These are phyloP conservation scores for Onychostoma macrolepis DNA, from an alignment of 2,113 vertebrate genomes.

Conservation along the genomic window DNA sequence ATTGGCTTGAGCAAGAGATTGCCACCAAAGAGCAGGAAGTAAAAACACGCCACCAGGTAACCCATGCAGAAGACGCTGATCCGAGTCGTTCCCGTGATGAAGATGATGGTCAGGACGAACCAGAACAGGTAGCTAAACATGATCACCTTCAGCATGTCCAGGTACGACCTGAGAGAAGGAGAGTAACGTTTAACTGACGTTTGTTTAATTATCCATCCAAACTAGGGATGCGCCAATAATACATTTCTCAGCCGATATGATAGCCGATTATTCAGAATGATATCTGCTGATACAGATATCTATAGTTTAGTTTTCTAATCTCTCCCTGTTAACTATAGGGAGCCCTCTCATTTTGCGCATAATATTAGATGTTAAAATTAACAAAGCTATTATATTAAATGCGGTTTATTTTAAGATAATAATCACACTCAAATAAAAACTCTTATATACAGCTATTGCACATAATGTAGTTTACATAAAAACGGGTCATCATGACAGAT, in stretches of 20 bases:
- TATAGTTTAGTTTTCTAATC: background rate
- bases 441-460: no score
- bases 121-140: constrained; percentile 99
- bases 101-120: constrained; percentile 98
- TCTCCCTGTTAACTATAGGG: background rate
- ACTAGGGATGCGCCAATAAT: background rate
- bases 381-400: no score
- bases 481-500: no score
- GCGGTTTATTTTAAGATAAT: no score
- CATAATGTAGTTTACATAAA: no score
- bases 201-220: background rate
- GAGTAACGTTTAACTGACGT: background rate
- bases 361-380: background rate
- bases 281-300: background rate
- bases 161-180: constrained; percentile 85
- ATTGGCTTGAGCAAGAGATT: constrained; percentile 94
- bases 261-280: background rate
- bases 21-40: constrained; percentile 96
- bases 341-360: background rate
- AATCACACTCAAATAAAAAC: no score
- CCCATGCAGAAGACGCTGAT: constrained; percentile 99
- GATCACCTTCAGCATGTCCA: constrained; percentile 98
- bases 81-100: constrained; percentile 95
- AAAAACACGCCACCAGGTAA: constrained; percentile 98
- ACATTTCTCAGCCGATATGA: background rate